Conservation (phyloP, 2,888 invertebrate species). For the Andrena trimmerana region DNA sequence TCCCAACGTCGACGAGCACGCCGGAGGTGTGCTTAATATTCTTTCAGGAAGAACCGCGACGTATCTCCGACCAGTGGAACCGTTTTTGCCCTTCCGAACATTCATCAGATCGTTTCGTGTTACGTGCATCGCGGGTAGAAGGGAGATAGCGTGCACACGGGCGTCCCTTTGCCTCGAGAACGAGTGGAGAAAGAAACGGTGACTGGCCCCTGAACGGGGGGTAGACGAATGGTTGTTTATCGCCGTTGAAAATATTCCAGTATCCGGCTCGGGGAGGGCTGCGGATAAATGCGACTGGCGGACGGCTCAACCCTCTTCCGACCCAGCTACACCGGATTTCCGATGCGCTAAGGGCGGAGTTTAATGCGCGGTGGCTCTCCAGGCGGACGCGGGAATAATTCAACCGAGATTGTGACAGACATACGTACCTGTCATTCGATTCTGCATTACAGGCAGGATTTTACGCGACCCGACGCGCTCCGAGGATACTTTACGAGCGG, state of each 20-base stretch:
- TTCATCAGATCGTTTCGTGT: constrained; percentile 69
- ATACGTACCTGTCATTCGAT: constrained; percentile 44
- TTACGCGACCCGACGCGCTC: neutral
- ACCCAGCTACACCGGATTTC: constrained; percentile 40
- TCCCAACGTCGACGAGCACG: constrained; percentile 40
- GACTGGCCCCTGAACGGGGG: constrained; percentile 29
- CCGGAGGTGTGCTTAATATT: constrained; percentile 62
- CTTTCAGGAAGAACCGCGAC: constrained; percentile 55
- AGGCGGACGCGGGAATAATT: constrained; percentile 56
- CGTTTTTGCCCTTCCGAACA: constrained; percentile 61
- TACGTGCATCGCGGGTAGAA: constrained; percentile 24
- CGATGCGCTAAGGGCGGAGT: constrained; percentile 57
- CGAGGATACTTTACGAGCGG: neutral
- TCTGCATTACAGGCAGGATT: constrained; percentile 9
- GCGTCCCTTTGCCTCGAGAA: constrained; percentile 27
- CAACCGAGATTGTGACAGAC: constrained; percentile 54
- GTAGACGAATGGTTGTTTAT: constrained; percentile 77
- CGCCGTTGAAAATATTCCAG: constrained; percentile 71
- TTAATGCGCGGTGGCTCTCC: constrained; percentile 58
- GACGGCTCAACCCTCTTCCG: constrained; percentile 48
- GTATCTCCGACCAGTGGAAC: constrained; percentile 35
- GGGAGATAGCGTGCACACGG: constrained; percentile 4
- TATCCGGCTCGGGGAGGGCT: constrained; percentile 38
- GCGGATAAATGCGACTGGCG: constrained; percentile 60
- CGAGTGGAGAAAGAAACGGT: constrained; percentile 58